These are phyloP conservation scores for Margaritifera margaritifera DNA, from an alignment of 2,888 invertebrate species.

Conservation along the genomic window DNA sequence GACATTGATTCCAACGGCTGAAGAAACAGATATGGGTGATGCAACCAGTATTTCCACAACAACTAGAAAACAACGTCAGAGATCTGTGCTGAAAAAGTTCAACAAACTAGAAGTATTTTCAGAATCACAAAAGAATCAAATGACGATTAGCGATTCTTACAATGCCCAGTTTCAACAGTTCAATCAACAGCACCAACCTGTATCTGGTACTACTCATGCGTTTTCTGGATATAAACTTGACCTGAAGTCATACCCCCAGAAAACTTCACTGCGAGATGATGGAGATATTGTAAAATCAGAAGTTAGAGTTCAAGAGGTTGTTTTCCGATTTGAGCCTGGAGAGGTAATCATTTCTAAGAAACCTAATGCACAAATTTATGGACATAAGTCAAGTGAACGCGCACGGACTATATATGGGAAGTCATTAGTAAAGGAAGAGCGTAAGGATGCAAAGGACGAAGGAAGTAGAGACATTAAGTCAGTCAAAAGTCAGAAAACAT, in stretches of 20 bases:
- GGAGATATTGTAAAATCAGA: constrained; percentile 7
- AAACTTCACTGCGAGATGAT: constrained; percentile 4
- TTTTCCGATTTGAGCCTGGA: constrained; percentile 38
- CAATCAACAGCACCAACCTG: too few relatives aligned
- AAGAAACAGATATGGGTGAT: constrained; percentile 1
- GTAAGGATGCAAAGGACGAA: neutral
- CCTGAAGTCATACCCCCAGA: constrained; percentile 16
- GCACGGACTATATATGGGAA: constrained; percentile 40
- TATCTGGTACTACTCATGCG: too few relatives aligned
- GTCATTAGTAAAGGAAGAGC: constrained; percentile 8
- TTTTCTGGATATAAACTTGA: constrained; percentile 16
- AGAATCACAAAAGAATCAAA: constrained; percentile 9
- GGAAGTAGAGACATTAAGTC: neutral
- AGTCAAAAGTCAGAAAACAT: neutral
- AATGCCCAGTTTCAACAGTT: too few relatives aligned
- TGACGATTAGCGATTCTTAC: too few relatives aligned
- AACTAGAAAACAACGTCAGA: constrained; percentile 15
- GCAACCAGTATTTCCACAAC: constrained; percentile 19
- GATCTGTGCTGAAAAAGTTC: constrained; percentile 30
- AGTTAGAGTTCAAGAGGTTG: constrained; percentile 20
- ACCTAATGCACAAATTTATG: constrained; percentile 5
- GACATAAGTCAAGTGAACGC: constrained; percentile 27
- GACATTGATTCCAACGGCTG: neutral
- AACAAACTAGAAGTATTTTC: constrained; percentile 40
- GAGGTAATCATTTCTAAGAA: constrained; percentile 27